Conservation (phyloP, 2,113 vertebrate species). For the Apus apus region DNA sequence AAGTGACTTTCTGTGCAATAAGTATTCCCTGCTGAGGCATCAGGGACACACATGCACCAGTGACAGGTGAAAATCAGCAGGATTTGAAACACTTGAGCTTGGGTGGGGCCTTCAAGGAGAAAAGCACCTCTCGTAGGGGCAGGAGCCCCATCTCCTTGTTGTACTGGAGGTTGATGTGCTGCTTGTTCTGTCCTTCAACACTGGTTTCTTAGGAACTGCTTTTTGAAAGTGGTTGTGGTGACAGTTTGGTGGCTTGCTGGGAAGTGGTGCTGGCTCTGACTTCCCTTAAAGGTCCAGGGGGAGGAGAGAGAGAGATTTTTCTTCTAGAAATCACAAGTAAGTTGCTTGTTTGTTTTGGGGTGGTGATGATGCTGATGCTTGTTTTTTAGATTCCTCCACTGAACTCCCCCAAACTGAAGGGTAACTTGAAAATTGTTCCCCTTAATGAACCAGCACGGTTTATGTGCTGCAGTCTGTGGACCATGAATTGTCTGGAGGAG, state of each 20-base stretch:
- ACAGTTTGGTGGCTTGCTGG: background rate
- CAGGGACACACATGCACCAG: background rate
- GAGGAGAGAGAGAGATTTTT: background rate
- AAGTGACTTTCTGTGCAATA: background rate
- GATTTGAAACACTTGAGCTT: background rate
- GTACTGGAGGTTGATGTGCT: rapidly evolving
- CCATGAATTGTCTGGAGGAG: background rate
- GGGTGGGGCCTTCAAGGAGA: background rate
- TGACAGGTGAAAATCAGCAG: background rate
- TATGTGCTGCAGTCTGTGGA: rapidly evolving
- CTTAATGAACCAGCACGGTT: background rate
- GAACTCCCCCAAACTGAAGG: background rate
- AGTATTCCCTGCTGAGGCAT: background rate
- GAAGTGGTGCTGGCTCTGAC: background rate
- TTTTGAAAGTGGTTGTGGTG: background rate
- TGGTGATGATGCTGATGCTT: background rate
- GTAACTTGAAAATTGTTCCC: background rate
- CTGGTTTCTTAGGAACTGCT: rapidly evolving
- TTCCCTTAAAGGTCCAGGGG: background rate
- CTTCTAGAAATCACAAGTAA: background rate
- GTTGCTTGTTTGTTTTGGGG: background rate
- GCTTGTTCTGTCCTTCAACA: background rate
- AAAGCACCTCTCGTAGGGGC: rapidly evolving
- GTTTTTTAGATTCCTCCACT: background rate
- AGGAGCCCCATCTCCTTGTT: rapidly evolving